Base-by-base conservation (phyloP, 2,113 vertebrate genomes). In the Pomatorhinus ruficollis region DNA sequence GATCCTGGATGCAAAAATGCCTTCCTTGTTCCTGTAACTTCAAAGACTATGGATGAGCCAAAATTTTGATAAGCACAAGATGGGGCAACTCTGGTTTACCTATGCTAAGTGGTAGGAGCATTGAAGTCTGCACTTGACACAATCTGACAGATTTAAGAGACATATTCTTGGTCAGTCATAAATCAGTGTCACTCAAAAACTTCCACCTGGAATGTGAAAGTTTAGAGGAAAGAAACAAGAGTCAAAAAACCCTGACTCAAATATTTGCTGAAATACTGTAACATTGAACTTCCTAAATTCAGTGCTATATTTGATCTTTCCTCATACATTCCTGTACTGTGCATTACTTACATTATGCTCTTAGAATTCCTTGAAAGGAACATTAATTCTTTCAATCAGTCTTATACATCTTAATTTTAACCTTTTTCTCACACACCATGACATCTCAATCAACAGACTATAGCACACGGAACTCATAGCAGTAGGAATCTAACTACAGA, bases 371-470 rank as follows among this genome's bases (percentile, higher is more conserved):
- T 50, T 68, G 6, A 74, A 63, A 68, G 4, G 9, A 30, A 60
- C 49, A 53, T 45, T n/a, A 89, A 72, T 83, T 83, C 52, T 77
- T 79, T 90, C 56, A 78, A 61, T 83, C 50, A 81, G 75, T 53
- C 39, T 86, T 84, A 60, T 15, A 85, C 83, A 60, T 75, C 70
- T 88, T 70, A 78, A 81, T 92, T 94, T 93, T 84, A 59, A 94
- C 59, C 52, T 90, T 95, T 81, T 65, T 60, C 49, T 87, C 61
- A 50, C 35, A 83, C 30, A 57, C 9, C 21, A 16, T 45, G 72
- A 80, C 81, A 91, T 86, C 83, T 96, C 75, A 87, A 87, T 50
- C 70, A 91, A 56, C 2, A 57, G 80, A 94, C 47, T 49, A 96
- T 20, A 83, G 61, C 72, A 82, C 18, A 88, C 5, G 80, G 56